These are phyloP conservation scores for Lutraria rhynchaena DNA, from an alignment of 1,140 invertebrate genomes.

Conservation along the genomic window DNA sequence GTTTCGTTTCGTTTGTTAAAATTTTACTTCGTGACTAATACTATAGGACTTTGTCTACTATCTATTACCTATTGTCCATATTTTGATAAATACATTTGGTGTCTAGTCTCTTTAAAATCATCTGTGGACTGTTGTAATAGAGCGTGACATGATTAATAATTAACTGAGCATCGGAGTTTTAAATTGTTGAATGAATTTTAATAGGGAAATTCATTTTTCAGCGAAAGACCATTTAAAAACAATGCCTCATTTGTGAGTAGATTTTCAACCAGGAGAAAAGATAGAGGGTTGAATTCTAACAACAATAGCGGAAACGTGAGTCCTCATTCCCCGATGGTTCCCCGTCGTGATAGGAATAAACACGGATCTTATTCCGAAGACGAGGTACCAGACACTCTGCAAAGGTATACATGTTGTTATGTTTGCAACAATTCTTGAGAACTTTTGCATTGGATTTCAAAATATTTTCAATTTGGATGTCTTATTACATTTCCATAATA, in stretches of 20 bases:
- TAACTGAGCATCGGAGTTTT: background rate
- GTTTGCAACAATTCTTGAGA: too few species aligned
- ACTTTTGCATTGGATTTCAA: too few species aligned
- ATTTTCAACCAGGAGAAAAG: conserved; percentile 76
- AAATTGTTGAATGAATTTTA: background rate
- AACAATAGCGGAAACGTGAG: conserved; percentile 49
- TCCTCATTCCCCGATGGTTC: conserved; percentile 73
- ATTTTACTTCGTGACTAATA: too few species aligned
- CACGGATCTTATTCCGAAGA: conserved; percentile 52
- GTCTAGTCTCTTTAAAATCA: too few species aligned
- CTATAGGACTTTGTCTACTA: too few species aligned
- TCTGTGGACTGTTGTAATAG: too few species aligned
- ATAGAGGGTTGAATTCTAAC: conserved; percentile 61
- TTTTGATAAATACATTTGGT: too few species aligned
- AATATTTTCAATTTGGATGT: too few species aligned
- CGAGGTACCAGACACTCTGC: conserved; percentile 73
- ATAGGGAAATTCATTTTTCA: conserved; percentile 47
- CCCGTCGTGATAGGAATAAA: conserved; percentile 62
- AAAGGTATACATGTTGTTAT: conserved; percentile 70
- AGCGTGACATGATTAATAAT: background rate
- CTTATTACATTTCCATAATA: too few species aligned
- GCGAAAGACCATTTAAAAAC: conserved; percentile 75
- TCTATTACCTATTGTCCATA: too few species aligned
- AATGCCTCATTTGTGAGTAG: conserved; percentile 78
- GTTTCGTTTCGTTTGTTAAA: too few species aligned